These are phyloP conservation scores for Perizoma affinitatum DNA, from an alignment of 2,888 invertebrate genomes.

Conservation along the genomic window DNA sequence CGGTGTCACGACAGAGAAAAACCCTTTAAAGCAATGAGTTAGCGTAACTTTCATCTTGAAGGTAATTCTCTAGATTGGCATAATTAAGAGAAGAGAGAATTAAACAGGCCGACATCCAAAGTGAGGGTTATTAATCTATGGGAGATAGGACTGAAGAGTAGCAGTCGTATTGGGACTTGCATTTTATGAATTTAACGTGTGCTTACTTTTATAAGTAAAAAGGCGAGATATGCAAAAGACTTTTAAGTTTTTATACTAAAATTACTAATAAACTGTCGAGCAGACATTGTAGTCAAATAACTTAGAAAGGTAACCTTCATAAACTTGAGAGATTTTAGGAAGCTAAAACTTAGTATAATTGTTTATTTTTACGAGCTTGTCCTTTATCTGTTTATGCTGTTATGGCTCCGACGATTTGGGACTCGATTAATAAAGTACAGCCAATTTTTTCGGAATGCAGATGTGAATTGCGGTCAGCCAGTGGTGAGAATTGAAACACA, in stretches of 20 bases:
- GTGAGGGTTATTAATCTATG: constrained; percentile 51
- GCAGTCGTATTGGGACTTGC: constrained; percentile 35
- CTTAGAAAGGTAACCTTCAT: not conserved
- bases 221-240: not conserved
- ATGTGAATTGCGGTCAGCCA: too few species aligned
- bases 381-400: not conserved
- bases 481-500: too few species aligned
- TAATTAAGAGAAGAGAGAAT: constrained; percentile 59
- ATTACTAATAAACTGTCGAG: too few species aligned
- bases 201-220: constrained; percentile 10
- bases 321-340: not conserved
- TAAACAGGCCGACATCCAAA: constrained; percentile 50
- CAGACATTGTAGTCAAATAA: too few species aligned
- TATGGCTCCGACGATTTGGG: too few species aligned
- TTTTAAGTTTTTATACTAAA: not conserved
- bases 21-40: constrained; percentile 12
- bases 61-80: constrained; percentile 55
- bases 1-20: constrained; percentile 9
- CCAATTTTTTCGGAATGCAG: too few species aligned
- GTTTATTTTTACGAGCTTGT: not conserved
- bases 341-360: not conserved
- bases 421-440: too few species aligned
- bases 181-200: constrained; percentile 17
- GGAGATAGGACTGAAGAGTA: constrained; percentile 37
- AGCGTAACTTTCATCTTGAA: constrained; percentile 42